Conservation (phyloP, 2,888 invertebrate species). For the Plusia festucae region DNA sequence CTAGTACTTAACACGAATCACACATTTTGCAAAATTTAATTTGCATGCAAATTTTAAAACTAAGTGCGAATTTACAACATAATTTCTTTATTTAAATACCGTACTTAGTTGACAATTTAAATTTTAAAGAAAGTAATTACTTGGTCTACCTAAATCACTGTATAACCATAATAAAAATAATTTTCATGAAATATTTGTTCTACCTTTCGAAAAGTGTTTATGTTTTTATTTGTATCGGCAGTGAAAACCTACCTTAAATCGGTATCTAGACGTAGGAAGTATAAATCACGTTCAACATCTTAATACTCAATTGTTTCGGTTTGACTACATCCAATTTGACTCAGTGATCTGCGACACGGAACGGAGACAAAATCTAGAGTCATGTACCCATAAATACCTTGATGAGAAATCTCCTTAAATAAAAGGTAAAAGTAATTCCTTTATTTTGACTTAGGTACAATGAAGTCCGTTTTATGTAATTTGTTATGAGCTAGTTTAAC, state of each 20-base stretch:
- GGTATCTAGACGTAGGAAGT: conserved; percentile 52
- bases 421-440: background rate
- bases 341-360: conserved; percentile 33
- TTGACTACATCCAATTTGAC: conserved; percentile 50
- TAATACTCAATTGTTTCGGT: conserved; percentile 57
- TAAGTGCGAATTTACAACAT: too few relatives aligned
- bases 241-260: conserved; percentile 20
- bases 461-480: too few relatives aligned
- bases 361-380: conserved; percentile 24
- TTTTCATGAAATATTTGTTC: background rate
- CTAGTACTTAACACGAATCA: too few relatives aligned
- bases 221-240: background rate
- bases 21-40: too few relatives aligned
- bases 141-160: too few relatives aligned
- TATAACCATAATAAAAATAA: too few relatives aligned
- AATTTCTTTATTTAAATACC: too few relatives aligned
- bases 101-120: too few relatives aligned
- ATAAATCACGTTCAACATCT: conserved; percentile 56
- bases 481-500: too few relatives aligned
- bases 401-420: background rate
- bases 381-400: background rate
- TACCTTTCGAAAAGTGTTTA: background rate
- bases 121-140: too few relatives aligned
- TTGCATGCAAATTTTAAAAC: too few relatives aligned
- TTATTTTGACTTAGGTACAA: too few relatives aligned